Evolutionary conservation across 2,797 vertebrate species (phyloP).

Genomic region (Erithacus rubecula): DNA sequence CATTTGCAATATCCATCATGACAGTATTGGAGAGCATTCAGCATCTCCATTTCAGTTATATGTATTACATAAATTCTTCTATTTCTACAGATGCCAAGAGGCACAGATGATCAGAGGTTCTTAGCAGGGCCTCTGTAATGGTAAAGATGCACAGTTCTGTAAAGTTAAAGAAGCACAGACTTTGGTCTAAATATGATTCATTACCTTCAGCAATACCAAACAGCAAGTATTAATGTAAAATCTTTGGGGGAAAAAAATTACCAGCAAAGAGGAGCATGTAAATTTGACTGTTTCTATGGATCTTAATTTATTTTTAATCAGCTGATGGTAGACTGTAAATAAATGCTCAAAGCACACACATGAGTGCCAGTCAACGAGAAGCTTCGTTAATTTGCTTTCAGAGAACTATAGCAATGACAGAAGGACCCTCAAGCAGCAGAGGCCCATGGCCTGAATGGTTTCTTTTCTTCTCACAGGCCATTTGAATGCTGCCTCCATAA

Average conservation of each 20-base stretch:
- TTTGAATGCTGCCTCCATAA: constrained; percentile 10
- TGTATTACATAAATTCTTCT: constrained; percentile 35
- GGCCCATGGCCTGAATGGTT: background rate
- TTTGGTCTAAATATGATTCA: constrained; percentile 51
- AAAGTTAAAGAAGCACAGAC: background rate
- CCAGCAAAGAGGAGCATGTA: constrained; percentile 54
- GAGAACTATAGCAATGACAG: constrained; percentile 60
- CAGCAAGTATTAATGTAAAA: constrained; percentile 71
- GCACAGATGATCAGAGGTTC: background rate
- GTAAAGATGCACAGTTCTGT: background rate
- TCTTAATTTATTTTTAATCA: constrained; percentile 80
- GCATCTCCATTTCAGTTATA: constrained; percentile 30
- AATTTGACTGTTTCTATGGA: constrained; percentile 57
- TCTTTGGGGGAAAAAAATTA: constrained; percentile 63
- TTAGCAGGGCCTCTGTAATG: constrained; percentile 7
- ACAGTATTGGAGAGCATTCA: constrained; percentile 24
- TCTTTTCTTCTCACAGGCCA: constrained; percentile 38
- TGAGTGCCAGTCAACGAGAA: constrained; percentile 62
- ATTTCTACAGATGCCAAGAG: constrained; percentile 7
- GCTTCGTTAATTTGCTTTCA: constrained; percentile 68
- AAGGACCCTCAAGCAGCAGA: constrained; percentile 19
- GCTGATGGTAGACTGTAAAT: constrained; percentile 66
- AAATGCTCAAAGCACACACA: constrained; percentile 60
- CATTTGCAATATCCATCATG: constrained; percentile 35
- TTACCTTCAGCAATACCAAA: constrained; percentile 62